Percentiles rank a stretch among this genome's conserved stretches.
Conservation (phyloP, 1,140 invertebrate genomes). For the Leptopilina boulardi region DNA sequence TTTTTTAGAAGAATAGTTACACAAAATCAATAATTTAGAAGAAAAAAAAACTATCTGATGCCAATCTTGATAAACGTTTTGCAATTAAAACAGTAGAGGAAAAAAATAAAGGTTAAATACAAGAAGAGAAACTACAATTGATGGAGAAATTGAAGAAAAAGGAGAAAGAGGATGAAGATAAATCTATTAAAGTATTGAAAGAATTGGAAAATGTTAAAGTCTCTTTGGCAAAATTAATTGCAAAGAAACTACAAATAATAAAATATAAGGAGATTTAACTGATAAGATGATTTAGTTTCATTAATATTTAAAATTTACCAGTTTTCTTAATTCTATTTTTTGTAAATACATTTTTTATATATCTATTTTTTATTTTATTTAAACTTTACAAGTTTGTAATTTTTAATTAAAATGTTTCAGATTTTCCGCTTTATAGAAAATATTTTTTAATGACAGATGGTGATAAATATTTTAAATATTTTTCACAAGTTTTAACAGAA, state of each 20-base stretch:
- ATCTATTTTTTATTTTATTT: no score
- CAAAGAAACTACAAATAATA: neutral
- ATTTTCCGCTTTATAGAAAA: no score
- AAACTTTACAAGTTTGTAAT: no score
- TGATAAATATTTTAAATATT: no score
- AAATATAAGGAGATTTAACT: neutral
- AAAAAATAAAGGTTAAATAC: neutral
- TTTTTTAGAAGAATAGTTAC: neutral
- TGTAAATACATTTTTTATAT: constrained; percentile 35
- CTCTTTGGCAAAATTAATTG: neutral
- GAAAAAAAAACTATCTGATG: neutral
- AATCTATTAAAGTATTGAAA: neutral
- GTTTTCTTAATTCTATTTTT: no score
- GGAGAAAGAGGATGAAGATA: neutral
- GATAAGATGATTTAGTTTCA: neutral
- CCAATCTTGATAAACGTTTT: neutral
- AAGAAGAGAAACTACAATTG: neutral
- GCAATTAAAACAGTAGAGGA: neutral
- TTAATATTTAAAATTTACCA: neutral
- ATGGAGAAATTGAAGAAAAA: neutral
- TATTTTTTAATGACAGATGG: no score
- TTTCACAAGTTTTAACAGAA: constrained; percentile 65
- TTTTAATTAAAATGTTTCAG: no score
- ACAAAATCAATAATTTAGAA: neutral
- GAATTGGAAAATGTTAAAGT: neutral